phyloP scores from a whole-genome alignment of 2,888 invertebrate species.

The Microplitis deprimator region DNA sequence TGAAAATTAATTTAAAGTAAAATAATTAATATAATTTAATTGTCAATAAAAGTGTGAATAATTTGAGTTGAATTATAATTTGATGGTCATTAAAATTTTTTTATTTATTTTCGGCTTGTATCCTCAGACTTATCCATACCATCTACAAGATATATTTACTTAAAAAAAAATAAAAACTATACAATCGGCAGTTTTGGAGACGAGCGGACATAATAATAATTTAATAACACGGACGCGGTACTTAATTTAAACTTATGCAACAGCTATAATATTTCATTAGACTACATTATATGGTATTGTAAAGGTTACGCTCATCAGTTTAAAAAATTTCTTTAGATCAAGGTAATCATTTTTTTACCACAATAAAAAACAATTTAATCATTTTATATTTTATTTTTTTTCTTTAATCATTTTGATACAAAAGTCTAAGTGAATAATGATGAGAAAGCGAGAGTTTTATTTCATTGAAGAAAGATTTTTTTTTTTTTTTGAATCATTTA shows the following conservation, averaged over 20 bases:
- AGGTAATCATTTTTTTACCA: background rate
- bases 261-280: background rate
- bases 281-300: background rate
- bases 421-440: background rate
- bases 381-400: background rate
- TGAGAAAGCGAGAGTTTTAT: slow-evolving; percentile 1
- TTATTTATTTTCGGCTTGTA: no score
- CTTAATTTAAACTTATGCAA: background rate
- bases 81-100: background rate
- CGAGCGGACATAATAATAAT: background rate
- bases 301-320: background rate
- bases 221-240: background rate
- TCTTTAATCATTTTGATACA: background rate
- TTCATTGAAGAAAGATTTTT: background rate
- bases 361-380: background rate
- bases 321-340: background rate
- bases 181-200: background rate
- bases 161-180: background rate
- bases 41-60: background rate
- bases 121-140: no score
- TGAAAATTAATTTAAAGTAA: background rate
- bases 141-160: background rate
- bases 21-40: background rate
- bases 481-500: background rate
- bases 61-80: background rate